Evolutionary conservation across 2,797 vertebrate species (phyloP), one percentile per base, ranked within the genome.

Genomic region (Ptychobarbus kaznakovi): DNA sequence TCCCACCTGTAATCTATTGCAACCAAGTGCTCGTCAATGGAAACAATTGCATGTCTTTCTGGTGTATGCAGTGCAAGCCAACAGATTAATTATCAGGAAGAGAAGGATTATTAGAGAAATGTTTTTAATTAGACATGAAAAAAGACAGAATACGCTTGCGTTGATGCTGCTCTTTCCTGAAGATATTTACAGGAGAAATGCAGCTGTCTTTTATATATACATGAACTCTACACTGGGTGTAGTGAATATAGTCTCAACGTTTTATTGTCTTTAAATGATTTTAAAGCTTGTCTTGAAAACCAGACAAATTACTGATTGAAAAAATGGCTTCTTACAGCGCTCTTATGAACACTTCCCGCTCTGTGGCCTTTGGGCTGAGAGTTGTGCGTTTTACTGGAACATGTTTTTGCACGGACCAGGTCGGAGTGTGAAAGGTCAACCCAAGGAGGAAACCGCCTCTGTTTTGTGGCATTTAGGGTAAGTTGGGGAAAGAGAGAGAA

Each of bases 71-170:
- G 73, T 82, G 75, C 72, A 68, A 88, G 15, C 63, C 74, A 84
- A 77, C 12, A 56, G 32, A 56, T 86, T 89, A 93, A 92, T 92
- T 88, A 89, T 88, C 89, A 91, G 92, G 91, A 93, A 92, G 91
- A 90, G 83, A 91, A 89, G 83, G 87, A 92, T 93, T 89, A 93
- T 92, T 89, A 86, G 69, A 77, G 78, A 86, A 89, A 90, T 93
- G 93, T 92, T 93, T 93, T 92, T 90, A 94, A 93, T 94, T 92
- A 92, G 86, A 92, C 89, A 89, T 89, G 53, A 61, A 72, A 90
- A 91, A 92, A 89, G 80, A 80, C 51, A 82, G 69, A 72, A 85
- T 80, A 85, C 77, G 1, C 35, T 61, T 42, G 9, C 35, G 15
- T 18, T 61, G 75, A 61, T 3, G 8, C 35, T 61, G 53, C 75